phyloP scores from a whole-genome alignment of 2,888 invertebrate genomes.

The Pterobdella sp. region DNA sequence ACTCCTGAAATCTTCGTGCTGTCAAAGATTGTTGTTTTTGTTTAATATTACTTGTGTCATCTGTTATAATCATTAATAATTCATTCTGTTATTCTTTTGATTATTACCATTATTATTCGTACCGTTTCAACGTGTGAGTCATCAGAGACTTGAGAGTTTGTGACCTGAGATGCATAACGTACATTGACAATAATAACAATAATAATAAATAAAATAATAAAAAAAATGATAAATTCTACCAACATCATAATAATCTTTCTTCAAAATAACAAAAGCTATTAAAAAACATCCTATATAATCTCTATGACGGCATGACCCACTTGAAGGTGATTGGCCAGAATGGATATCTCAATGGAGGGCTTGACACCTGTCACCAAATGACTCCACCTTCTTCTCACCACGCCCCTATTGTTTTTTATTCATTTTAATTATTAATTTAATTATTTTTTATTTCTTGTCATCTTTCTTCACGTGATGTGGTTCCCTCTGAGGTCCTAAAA shows the following conservation, averaged over 20 bases:
- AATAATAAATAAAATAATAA: neutral
- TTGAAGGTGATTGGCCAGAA: slow-evolving; percentile 65
- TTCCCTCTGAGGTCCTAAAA: neutral
- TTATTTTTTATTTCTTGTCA: neutral
- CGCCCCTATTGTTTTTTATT: slow-evolving; percentile 58
- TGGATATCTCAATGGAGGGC: slow-evolving; percentile 63
- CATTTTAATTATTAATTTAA: neutral
- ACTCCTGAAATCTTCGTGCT: slow-evolving; percentile 62
- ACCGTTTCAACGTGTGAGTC: slow-evolving; percentile 39
- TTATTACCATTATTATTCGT: too few relatives aligned
- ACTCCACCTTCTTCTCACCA: slow-evolving; percentile 67
- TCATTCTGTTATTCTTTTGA: too few relatives aligned
- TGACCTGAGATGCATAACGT: slow-evolving; percentile 38
- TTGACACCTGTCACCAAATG: slow-evolving; percentile 58
- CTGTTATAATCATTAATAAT: neutral
- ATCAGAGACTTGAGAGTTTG: slow-evolving; percentile 46
- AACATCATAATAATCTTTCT: neutral
- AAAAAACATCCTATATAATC: too few relatives aligned
- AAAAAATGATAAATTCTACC: neutral
- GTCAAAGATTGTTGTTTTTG: slow-evolving; percentile 38
- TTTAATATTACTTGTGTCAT: neutral
- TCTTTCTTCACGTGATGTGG: too few relatives aligned
- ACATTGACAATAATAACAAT: neutral
- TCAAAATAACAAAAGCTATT: too few relatives aligned
- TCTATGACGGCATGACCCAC: slow-evolving; percentile 52